These are phyloP conservation scores for Tortricodes alternella DNA, from an alignment of 2,888 invertebrate species.

Conservation along the genomic window DNA sequence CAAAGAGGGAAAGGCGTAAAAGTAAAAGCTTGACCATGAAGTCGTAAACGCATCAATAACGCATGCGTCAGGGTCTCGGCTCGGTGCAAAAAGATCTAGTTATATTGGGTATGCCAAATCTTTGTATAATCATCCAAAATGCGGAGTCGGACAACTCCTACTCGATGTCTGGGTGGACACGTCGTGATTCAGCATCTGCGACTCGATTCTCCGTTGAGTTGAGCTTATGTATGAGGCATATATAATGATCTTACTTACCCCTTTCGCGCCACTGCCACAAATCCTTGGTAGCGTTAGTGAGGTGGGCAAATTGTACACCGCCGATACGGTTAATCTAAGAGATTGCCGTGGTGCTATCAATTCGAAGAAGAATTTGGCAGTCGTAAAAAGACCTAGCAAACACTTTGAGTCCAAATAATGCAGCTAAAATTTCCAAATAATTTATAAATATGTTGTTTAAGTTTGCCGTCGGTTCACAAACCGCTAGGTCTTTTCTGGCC, in stretches of 20 bases:
- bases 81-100: too few species aligned
- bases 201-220: background rate
- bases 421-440: background rate
- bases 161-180: background rate
- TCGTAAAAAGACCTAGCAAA: background rate
- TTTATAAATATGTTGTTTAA: background rate
- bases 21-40: too few species aligned
- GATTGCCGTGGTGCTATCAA: background rate
- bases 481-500: background rate
- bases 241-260: background rate
- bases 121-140: too few species aligned
- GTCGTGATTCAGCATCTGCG: background rate
- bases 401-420: background rate
- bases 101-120: too few species aligned
- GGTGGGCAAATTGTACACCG: background rate
- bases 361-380: background rate
- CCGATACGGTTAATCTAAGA: too few species aligned
- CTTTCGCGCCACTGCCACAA: slow-evolving; percentile 1
- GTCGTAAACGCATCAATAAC: too few species aligned
- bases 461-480: background rate
- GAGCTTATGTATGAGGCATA: background rate
- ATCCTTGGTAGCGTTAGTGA: background rate
- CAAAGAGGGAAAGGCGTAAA: too few species aligned
- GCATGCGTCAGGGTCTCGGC: too few species aligned
- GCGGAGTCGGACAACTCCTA: too few species aligned